A percentile compares a stretch with the other conserved stretches of the same genome.
Evolutionary conservation across 2,797 vertebrate genomes (phyloP).

Genomic region (Lerista edwardsae): DNA sequence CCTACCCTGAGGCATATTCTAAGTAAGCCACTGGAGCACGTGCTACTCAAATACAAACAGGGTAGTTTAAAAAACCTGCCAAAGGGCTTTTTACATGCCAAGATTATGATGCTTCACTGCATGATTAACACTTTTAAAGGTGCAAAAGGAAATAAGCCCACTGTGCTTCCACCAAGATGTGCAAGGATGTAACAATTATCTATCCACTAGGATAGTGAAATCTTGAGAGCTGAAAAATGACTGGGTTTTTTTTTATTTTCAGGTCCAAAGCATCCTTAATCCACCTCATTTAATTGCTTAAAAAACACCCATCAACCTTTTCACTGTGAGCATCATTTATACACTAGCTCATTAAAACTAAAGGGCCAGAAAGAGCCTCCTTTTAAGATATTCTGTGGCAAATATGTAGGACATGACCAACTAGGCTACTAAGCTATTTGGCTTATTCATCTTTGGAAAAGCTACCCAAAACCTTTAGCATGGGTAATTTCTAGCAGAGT

Average conservation of each 20-base stretch:
- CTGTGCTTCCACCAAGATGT: not conserved
- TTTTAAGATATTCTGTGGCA: no score
- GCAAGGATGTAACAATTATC: not conserved
- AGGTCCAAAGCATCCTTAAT: not conserved
- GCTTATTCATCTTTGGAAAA: not conserved
- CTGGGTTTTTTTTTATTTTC: not conserved
- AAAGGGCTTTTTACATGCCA: not conserved
- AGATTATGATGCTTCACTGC: not conserved
- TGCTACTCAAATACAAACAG: not conserved
- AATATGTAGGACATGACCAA: no score
- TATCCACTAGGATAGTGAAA: not conserved
- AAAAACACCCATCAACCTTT: no score
- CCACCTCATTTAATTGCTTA: not conserved
- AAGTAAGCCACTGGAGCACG: not conserved
- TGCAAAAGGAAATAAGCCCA: not conserved
- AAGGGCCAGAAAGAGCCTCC: no score
- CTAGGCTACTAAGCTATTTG: no score
- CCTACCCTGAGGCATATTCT: not conserved
- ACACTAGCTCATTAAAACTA: no score
- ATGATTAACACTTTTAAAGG: not conserved
- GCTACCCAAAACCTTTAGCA: not conserved
- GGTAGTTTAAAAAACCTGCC: not conserved
- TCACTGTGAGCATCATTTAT: no score
- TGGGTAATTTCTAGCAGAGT: not conserved
- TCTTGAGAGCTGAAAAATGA: not conserved